phyloP scores from a whole-genome alignment of 2,888 invertebrate species.

The Catocala fraxini region DNA sequence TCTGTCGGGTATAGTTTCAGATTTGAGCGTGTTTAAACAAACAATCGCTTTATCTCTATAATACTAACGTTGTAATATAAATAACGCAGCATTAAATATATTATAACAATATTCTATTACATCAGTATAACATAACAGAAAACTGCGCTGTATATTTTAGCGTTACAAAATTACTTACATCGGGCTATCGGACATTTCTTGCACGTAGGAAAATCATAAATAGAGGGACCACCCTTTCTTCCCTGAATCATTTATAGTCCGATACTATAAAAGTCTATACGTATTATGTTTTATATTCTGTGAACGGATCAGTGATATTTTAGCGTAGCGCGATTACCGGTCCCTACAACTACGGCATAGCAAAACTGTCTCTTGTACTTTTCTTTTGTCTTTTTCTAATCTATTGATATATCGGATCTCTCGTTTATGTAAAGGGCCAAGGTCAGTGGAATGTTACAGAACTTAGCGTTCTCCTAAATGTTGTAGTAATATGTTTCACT shows the following conservation, averaged over 20 bases:
- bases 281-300: slow-evolving; percentile 34
- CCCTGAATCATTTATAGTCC: slow-evolving; percentile 46
- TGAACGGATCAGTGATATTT: slow-evolving; percentile 33
- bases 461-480: not conserved
- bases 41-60: too few relatives aligned
- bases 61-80: not conserved
- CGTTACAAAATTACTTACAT: slow-evolving; percentile 37
- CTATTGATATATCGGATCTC: not conserved
- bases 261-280: slow-evolving; percentile 29
- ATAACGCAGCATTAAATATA: not conserved
- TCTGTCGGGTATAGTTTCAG: too few relatives aligned
- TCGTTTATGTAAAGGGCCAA: not conserved
- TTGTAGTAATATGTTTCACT: slow-evolving; percentile 22
- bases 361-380: not conserved
- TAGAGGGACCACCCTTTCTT: slow-evolving; percentile 46
- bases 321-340: slow-evolving; percentile 17
- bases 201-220: slow-evolving; percentile 51
- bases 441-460: not conserved
- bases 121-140: slow-evolving; percentile 26
- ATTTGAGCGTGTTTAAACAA: too few relatives aligned
- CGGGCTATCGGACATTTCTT: slow-evolving; percentile 35
- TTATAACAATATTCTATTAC: slow-evolving; percentile 1
- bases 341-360: not conserved
- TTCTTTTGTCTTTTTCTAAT: not conserved
- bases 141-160: slow-evolving; percentile 39